phyloP scores from a whole-genome alignment of 2,113 vertebrate genomes.

The Nematolebias whitei region DNA sequence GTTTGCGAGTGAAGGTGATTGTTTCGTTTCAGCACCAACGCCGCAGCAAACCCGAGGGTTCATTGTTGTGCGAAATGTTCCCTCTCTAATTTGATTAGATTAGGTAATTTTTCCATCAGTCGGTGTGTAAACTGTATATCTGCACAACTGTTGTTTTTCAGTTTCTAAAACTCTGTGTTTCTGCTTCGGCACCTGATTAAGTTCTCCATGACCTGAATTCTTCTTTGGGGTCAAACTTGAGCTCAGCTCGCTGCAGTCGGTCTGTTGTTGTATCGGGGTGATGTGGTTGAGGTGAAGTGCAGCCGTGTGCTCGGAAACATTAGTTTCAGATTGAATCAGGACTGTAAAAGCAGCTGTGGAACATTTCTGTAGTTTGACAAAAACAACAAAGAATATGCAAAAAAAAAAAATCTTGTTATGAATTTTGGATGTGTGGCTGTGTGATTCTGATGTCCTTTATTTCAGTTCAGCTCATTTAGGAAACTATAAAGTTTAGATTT shows the following conservation, averaged over 20 bases:
- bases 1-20: background rate
- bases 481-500: too few relatives aligned
- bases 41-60: too few relatives aligned
- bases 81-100: conserved; percentile 17
- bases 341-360: background rate
- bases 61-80: too few relatives aligned
- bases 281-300: background rate
- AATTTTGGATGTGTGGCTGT: too few relatives aligned
- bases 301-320: background rate
- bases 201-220: conserved; percentile 35
- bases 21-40: too few relatives aligned
- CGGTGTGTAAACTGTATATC: background rate
- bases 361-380: background rate
- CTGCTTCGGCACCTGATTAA: conserved; percentile 20
- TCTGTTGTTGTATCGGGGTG: background rate
- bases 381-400: too few relatives aligned
- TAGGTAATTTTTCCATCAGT: background rate
- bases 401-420: too few relatives aligned
- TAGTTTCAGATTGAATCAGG: background rate
- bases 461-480: too few relatives aligned
- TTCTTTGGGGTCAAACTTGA: conserved; percentile 2
- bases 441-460: too few relatives aligned
- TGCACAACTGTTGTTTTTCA: background rate
- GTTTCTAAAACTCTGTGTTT: too few relatives aligned
- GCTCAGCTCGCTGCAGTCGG: conserved; percentile 5